A percentile compares a stretch with the other conserved stretches of the same genome.
These are phyloP conservation scores for Amyelois transitella DNA, from an alignment of 1,140 invertebrate genomes.

Conservation along the genomic window DNA sequence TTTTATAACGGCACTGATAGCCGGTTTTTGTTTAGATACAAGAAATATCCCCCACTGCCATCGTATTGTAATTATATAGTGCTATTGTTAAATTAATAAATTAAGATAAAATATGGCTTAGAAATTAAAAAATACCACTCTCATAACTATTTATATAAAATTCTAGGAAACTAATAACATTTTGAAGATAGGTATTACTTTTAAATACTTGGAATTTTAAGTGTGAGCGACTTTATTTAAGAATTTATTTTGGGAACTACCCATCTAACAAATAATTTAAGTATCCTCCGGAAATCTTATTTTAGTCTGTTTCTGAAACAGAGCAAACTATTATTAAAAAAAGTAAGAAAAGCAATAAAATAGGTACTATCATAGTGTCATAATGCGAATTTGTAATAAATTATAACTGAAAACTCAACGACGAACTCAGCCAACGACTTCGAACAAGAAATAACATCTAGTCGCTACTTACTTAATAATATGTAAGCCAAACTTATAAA, in stretches of 20 bases:
- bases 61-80: neutral
- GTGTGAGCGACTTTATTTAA: neutral
- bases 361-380: no score
- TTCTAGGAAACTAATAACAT: neutral
- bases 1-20: neutral
- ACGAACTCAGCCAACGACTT: neutral
- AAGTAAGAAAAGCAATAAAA: no score
- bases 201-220: no score
- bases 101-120: neutral
- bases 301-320: no score
- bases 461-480: neutral
- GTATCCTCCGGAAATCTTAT: neutral
- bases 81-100: no score
- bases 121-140: neutral
- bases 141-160: neutral
- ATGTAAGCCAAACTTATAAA: neutral
- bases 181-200: neutral
- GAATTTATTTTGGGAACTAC: neutral
- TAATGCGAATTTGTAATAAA: neutral
- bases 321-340: no score
- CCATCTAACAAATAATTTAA: no score
- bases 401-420: neutral
- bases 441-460: neutral
- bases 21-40: neutral
- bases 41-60: neutral